Evolutionary conservation across 2,888 invertebrate species (phyloP), one percentile per base, ranked within the genome.

Genomic region (Eulithis prunata): DNA sequence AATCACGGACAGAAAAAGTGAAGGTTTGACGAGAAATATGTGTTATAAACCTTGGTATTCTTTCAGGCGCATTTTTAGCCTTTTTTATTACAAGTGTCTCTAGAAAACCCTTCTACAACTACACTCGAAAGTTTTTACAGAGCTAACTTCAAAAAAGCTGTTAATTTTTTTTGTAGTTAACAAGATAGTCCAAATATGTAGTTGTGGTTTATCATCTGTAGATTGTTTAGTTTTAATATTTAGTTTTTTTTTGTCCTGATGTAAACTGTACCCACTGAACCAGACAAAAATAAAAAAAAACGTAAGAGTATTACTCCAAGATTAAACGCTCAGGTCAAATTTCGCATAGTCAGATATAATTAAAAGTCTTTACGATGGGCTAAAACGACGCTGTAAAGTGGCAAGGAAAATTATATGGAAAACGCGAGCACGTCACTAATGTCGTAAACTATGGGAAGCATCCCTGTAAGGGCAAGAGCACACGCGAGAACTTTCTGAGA

Each of bases 381-480:
- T 83, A 85, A 83, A 86, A 88, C 88, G 88, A 84, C 82, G 88
- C 86, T 90, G 90, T 90, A 88, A 89, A 89, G 85, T 79, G 79
- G 76, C 78, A 76, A 78, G 81, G 81, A 82, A 85, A 86, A 85
- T 85, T 86, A 87, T 87, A 84, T 80, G 78, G 80, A 82, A 81
- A 79, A 79, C 76, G 71, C 74, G 69, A 76, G 82, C 81, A 84
- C 84, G 83, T 82, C 80, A 80, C 77, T 81, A 77, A 77, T 76
- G 81, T 82, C 86, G 86, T 87, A 85, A 87, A 86, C 78, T 71
- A 79, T 76, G 79, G 73, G 70, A 76, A 52, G 57, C 70, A 64
- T 68, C 55, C 52, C 69, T 69, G 72, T 76, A 78, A 71, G 68
- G 66, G 65, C 62, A 65, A 10, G 43, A 66, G 46, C 61, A 64